These are phyloP conservation scores for Aphidius ervi DNA, from an alignment of 1,140 invertebrate species.

Conservation along the genomic window DNA sequence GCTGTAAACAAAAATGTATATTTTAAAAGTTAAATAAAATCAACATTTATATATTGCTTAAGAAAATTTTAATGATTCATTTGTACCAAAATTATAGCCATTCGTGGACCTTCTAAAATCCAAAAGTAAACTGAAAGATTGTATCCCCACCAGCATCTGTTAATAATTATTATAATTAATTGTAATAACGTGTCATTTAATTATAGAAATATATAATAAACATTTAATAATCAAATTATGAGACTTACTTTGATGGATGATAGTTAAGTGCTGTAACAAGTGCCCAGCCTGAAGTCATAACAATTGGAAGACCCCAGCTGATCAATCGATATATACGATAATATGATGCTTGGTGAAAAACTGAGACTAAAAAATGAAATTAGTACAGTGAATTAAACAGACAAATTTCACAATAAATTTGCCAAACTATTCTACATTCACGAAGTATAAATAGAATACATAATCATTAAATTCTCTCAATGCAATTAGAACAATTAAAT, in stretches of 20 bases:
- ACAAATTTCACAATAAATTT: too few relatives aligned
- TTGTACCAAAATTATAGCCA: constrained; percentile 70
- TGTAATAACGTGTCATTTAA: neutral
- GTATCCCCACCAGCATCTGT: constrained; percentile 81
- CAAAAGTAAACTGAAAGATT: constrained; percentile 76
- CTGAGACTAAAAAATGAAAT: constrained; percentile 54
- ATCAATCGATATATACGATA: constrained; percentile 67
- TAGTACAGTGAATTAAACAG: too few relatives aligned
- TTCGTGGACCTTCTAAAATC: constrained; percentile 81
- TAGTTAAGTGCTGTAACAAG: constrained; percentile 59
- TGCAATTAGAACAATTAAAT: too few relatives aligned
- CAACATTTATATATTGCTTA: neutral
- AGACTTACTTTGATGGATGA: constrained; percentile 49
- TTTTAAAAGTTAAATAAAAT: neutral
- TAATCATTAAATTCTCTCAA: too few relatives aligned
- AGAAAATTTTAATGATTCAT: neutral
- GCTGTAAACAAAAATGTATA: constrained; percentile 53
- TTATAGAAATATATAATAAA: neutral
- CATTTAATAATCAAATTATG: neutral
- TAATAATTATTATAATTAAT: too few relatives aligned
- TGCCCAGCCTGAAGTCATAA: constrained; percentile 72
- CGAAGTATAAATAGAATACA: too few relatives aligned
- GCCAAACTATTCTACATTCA: too few relatives aligned
- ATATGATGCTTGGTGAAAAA: constrained; percentile 73
- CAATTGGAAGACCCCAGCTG: constrained; percentile 77